Evolutionary conservation across 2,797 vertebrate species (phyloP), one percentile per base, ranked within the genome.

Genomic region (Momotus momota): DNA sequence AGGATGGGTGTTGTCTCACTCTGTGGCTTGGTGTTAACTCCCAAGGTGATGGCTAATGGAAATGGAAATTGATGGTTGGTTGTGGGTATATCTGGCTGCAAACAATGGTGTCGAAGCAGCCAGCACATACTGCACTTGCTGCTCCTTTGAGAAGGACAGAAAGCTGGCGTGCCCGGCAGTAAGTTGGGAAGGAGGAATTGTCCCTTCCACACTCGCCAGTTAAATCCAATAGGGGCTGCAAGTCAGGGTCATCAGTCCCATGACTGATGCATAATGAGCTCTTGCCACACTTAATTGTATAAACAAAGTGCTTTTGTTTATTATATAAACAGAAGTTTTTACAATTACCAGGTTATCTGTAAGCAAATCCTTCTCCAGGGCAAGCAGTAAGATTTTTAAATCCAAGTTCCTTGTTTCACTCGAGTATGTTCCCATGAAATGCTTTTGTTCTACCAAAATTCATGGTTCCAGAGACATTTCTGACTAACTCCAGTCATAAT

Each of bases 381-480:
- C 69, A 80, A 94, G 23, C 15, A 71, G 45, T 38, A 81, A 40
- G 41, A 78, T 23, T 73, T 84, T 88, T 74, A 65, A 89, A 58
- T 65, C 65, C 55, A 86, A 86, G n/a, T 65, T 81, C 31, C 13
- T 54, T 81, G 2, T 65, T 95, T 86, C 69, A 29, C 13, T 86
- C 57, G 72, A 41, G 43, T 43, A 20, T 69, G 41, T 79, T 69
- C 26, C 55, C n/a, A 25, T 65, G 17, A 90, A 84, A 81, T 73
- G 29, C 3, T 90, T 86, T 91, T 75, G 23, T 88, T 93, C 46
- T 84, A 83, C 72, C 6, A 27, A 79, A 88, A 94, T 22, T 0
- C 81, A 61, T n/a, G 81, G 31, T 58, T 93, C 51, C 46, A 43
- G 66, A 92, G 91, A 86, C 73, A 31, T 86, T 95, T 94, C 45